Base-by-base conservation (phyloP, 2,888 invertebrate species). In the Agrypnus murinus region DNA sequence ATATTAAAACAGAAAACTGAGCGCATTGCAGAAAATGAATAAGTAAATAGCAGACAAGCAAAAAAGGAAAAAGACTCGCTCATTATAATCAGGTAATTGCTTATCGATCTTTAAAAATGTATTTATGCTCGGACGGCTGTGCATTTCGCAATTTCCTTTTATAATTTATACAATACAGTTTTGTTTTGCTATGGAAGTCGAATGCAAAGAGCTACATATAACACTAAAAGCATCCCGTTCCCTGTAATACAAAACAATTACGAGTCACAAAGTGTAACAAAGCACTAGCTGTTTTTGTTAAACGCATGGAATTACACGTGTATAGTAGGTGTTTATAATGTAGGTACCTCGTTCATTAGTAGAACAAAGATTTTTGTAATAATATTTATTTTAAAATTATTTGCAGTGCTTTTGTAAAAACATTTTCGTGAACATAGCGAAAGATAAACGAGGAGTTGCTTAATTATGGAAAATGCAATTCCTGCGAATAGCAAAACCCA, bases 101-200 rank as follows among this genome's bases (percentile, higher is more conserved):
- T 14, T 14, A 43, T 43, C 12, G 43, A 43, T 12, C 43, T n/a
- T 36, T 36, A 14, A 14, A 10, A 43, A 43, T 6, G 43, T 43
- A 14, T 36, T 36, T 43, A 43, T 43, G 43, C 43, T 43, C 43
- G 14, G 12, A 14, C 43, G 14, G 7, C 12, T 14, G 12, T 12
- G 38, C 5, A 48, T 48, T 48, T 10, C 25, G n/a, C 25, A 48
- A 48, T 48, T 50, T 50, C 31, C 32, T 5, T 50, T 50, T 50
- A 12, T 50, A 50, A 50, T 50, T 50, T 50, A 31, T 32, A 32
- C 25, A 31, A 19, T 31, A 48, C 19, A 48, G 12, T 12, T n/a
- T 8, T 6, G 14, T 14, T 43, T 3, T 40, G 40, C n/a, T 40
- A 40, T 40, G 2, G 15, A 15, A 14, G 14, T 43, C 1, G 43